Conservation (phyloP, 2,888 invertebrate genomes). For the Bellardia pandia region DNA sequence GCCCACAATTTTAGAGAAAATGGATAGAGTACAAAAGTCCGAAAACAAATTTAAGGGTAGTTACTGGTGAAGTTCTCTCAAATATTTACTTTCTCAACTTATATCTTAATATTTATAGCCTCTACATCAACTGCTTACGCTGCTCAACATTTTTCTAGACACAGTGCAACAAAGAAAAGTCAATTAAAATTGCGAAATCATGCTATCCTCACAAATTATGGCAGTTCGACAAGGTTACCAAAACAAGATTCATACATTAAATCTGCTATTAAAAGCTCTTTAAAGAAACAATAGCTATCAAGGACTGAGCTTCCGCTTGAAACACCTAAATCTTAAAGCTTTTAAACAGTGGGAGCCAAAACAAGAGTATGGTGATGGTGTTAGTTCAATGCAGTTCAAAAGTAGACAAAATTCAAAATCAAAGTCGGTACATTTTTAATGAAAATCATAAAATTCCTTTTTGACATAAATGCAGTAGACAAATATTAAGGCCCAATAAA, state of each 20-base stretch:
- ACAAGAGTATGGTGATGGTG: neutral
- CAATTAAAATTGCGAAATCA: neutral
- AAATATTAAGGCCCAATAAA: too few relatives aligned
- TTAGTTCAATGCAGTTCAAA: neutral
- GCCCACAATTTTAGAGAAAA: conserved; percentile 48
- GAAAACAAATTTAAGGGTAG: neutral
- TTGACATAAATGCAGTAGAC: neutral
- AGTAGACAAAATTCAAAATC: neutral
- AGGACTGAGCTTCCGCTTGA: neutral
- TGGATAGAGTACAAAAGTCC: conserved; percentile 19
- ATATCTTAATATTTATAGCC: neutral
- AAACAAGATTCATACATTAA: neutral
- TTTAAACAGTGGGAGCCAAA: neutral
- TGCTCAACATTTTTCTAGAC: neutral
- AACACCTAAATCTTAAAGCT: neutral
- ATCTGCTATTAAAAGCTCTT: neutral
- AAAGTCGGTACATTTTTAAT: neutral
- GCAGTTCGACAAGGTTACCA: neutral
- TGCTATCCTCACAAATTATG: neutral
- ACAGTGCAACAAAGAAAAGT: neutral
- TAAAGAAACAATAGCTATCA: neutral
- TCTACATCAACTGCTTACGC: neutral
- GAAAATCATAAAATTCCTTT: neutral
- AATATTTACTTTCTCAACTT: neutral
- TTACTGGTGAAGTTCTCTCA: neutral